Percentiles rank a stretch among this genome's conserved stretches.
phyloP scores from a whole-genome alignment of 2,113 vertebrate species.

The Antennarius striatus region DNA sequence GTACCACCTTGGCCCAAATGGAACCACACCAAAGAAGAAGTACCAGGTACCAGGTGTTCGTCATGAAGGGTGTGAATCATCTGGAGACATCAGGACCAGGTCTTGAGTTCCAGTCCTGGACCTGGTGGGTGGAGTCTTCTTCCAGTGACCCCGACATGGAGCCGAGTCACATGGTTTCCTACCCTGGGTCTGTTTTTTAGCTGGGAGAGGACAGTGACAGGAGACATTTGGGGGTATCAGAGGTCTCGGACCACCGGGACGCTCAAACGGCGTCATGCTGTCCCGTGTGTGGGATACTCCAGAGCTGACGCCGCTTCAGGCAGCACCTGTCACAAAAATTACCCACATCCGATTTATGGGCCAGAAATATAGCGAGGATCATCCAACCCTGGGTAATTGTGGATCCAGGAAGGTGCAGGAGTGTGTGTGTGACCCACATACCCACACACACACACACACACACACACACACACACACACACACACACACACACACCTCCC shows the following conservation, averaged over 20 bases:
- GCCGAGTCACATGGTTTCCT: too few species aligned
- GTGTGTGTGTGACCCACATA: slow-evolving; percentile 34
- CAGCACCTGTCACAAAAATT: slow-evolving; percentile 52
- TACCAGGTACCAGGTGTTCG: too few species aligned
- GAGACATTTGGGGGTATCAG: not conserved
- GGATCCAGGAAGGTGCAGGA: slow-evolving; percentile 56
- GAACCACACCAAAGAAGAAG: too few species aligned
- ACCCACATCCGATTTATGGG: slow-evolving; percentile 33
- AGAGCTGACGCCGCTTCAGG: slow-evolving; percentile 43
- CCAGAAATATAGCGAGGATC: slow-evolving; percentile 49
- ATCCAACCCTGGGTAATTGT: slow-evolving; percentile 61
- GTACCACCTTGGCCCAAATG: too few species aligned
- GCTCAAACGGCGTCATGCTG: slow-evolving; percentile 17
- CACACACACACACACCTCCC: slow-evolving; percentile 38
- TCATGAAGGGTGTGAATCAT: too few species aligned
- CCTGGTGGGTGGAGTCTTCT: too few species aligned
- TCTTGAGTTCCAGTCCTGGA: too few species aligned
- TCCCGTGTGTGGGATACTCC: slow-evolving; percentile 10
- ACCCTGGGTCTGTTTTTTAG: too few species aligned
- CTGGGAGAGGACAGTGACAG: not conserved
- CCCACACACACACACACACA: slow-evolving; percentile 14
- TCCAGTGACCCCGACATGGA: too few species aligned
- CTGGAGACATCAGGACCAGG: too few species aligned
- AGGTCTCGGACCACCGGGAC: slow-evolving; percentile 21
- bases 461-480: slow-evolving; percentile 28